These are phyloP conservation scores for Corydoras sp. DNA, from an alignment of 2,113 vertebrate genomes.

Conservation along the genomic window DNA sequence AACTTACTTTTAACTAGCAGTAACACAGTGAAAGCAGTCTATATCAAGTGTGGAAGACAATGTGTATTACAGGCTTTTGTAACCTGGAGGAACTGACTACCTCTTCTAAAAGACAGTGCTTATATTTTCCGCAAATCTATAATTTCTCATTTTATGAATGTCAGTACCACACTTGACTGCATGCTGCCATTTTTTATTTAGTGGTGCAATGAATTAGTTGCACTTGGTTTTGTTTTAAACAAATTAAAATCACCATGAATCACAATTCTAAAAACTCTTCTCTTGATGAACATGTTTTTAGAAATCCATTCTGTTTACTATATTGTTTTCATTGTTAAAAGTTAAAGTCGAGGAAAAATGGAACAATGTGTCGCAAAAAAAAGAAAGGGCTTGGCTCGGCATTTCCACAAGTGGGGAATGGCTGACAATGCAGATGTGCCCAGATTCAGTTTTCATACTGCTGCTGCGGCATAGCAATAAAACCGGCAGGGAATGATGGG, in stretches of 20 bases:
- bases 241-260: neutral
- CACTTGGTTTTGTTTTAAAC: too few species aligned
- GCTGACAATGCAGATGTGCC: constrained; percentile 47
- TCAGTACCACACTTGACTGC: too few species aligned
- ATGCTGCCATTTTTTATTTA: too few species aligned
- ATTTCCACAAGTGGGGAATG: constrained; percentile 55
- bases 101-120: too few species aligned
- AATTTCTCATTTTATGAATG: too few species aligned
- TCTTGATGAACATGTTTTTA: constrained; percentile 31
- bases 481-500: constrained; percentile 43
- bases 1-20: too few species aligned
- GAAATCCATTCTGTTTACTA: constrained; percentile 6
- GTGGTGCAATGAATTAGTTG: too few species aligned
- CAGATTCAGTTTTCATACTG: constrained; percentile 53
- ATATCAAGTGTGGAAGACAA: too few species aligned
- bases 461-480: constrained; percentile 52
- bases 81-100: too few species aligned
- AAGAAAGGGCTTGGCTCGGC: constrained; percentile 55
- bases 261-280: constrained; percentile 20
- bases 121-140: too few species aligned
- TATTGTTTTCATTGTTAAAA: constrained; percentile 26
- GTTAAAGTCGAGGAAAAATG: constrained; percentile 26
- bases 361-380: constrained; percentile 46
- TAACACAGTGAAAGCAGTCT: too few species aligned
- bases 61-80: too few species aligned